phyloP scores from a whole-genome alignment of 2,888 invertebrate species.

The Pachydiplax longipennis region DNA sequence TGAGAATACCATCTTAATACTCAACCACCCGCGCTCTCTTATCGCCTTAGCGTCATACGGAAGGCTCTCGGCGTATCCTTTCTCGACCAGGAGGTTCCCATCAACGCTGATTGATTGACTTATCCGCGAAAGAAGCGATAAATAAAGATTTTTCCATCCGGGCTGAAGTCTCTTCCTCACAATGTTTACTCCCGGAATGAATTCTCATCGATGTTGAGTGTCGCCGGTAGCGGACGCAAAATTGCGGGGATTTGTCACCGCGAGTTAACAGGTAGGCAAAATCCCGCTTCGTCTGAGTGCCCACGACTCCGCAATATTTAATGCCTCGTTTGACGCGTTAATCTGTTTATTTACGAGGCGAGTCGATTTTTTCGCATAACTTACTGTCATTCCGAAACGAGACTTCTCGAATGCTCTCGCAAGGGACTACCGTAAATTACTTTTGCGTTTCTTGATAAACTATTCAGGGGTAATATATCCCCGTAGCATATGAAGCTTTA shows the following conservation, averaged over 20 bases:
- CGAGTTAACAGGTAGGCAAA: slow-evolving; percentile 4
- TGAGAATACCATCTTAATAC: slow-evolving; percentile 3
- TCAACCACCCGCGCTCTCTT: slow-evolving; percentile 26
- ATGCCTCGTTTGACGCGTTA: not conserved
- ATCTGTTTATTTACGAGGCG: slow-evolving; percentile 18
- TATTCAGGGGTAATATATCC: not conserved
- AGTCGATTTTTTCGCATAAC: slow-evolving; percentile 6
- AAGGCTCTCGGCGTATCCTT: not conserved
- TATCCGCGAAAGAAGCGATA: not conserved
- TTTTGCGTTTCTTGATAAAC: not conserved
- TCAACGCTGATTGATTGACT: slow-evolving; percentile 18
- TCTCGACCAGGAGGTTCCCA: not conserved
- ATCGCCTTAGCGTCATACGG: slow-evolving; percentile 20
- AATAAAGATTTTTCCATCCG: slow-evolving; percentile 11
- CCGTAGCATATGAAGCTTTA: not conserved
- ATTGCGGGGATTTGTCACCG: slow-evolving; percentile 31
- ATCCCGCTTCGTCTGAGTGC: slow-evolving; percentile 4
- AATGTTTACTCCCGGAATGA: slow-evolving; percentile 40
- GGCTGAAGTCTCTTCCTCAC: not conserved
- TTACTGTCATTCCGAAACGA: not conserved
- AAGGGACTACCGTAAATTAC: not conserved
- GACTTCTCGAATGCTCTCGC: not conserved
- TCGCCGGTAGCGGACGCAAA: slow-evolving; percentile 13
- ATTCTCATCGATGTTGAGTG: slow-evolving; percentile 30
- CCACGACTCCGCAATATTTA: not conserved